A percentile compares a stretch with the other conserved stretches of the same genome.
Evolutionary conservation across 2,888 invertebrate genomes (phyloP).

Genomic region (Lasioglossum morio): DNA sequence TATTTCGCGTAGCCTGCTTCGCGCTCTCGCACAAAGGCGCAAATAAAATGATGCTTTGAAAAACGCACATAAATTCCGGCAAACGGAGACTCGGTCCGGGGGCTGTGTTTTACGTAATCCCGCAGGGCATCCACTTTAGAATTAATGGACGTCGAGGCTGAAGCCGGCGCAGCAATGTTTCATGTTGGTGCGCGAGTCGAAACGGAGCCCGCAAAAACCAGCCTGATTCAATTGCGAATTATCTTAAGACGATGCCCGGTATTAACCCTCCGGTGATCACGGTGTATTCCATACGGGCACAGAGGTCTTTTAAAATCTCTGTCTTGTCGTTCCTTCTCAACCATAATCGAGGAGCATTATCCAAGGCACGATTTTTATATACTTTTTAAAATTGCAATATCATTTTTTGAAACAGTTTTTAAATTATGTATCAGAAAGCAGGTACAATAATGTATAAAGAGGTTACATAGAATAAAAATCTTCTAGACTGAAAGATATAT

Average conservation of each 20-base stretch:
- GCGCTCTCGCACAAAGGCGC: not conserved
- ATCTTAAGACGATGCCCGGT: conserved; percentile 1
- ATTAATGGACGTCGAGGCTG: conserved; percentile 32
- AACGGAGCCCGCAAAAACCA: not conserved
- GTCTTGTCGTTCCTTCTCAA: not conserved
- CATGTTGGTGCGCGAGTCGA: conserved; percentile 3
- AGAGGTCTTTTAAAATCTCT: not conserved
- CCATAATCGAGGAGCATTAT: not conserved
- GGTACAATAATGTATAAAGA: too few relatives aligned
- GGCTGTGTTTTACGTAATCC: conserved; percentile 23
- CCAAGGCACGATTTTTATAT: not conserved
- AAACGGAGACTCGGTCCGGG: not conserved
- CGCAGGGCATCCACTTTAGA: conserved; percentile 13
- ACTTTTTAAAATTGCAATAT: not conserved
- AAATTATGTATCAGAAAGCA: too few relatives aligned
- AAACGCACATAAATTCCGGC: conserved; percentile 34
- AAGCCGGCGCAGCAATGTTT: not conserved
- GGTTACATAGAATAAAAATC: too few relatives aligned
- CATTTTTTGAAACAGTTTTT: too few relatives aligned
- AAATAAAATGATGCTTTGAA: conserved; percentile 9
- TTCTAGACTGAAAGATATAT: too few relatives aligned
- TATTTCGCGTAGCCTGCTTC: not conserved
- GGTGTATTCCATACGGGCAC: not conserved
- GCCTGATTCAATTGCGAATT: conserved; percentile 14
- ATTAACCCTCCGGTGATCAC: not conserved